Base-by-base conservation (phyloP, 2,888 invertebrate genomes). In the Opisthograptis luteolata region DNA sequence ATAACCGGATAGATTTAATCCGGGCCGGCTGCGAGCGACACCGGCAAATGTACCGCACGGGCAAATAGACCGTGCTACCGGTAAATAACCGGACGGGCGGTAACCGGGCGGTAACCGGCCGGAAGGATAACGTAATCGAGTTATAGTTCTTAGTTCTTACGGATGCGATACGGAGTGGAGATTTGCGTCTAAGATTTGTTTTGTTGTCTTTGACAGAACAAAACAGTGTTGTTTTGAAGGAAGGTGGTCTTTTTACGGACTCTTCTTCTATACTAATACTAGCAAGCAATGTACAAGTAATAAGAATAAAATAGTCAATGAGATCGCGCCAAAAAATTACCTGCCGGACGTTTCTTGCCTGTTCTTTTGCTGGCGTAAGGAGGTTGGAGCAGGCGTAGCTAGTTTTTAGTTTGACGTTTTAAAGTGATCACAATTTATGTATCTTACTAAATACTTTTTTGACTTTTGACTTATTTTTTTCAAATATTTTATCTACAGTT, bases 11-110 rank as follows among this genome's bases (percentile, higher is more conserved):
- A 36, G 28, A 41, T 31, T 41, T 44, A 31, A 41, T 48, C 36
- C 48, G 35, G 39, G 24, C 15, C 34, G 31, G 41, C 34, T 32
- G 43, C 43, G 41, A 58, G 59, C 57, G 62, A 48, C 54, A 56
- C 59, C 62, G 55, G 48, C 56, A 55, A 57, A 57, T 62, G 55
- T 44, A 55, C 58, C 59, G 63, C 62, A 53, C 61, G 55, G 46
- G 58, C 56, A 65, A 65, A 67, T 60, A 65, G 61, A 64, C 49
- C 58, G 27, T 28, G 39, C 39, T 5, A 2, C 27, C 59, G 61
- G 61, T 61, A 60, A 62, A 62, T 60, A 62, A 53, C 51, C 45
- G 50, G 41, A 41, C 40, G 41, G 39, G 37, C 37, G 53, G 53
- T 42, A 47, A 56, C 46, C 12, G 32, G 34, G 12, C 20, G 2